Base-by-base conservation (phyloP, 2,888 invertebrate species). In the Cryptophagus acutangulus region DNA sequence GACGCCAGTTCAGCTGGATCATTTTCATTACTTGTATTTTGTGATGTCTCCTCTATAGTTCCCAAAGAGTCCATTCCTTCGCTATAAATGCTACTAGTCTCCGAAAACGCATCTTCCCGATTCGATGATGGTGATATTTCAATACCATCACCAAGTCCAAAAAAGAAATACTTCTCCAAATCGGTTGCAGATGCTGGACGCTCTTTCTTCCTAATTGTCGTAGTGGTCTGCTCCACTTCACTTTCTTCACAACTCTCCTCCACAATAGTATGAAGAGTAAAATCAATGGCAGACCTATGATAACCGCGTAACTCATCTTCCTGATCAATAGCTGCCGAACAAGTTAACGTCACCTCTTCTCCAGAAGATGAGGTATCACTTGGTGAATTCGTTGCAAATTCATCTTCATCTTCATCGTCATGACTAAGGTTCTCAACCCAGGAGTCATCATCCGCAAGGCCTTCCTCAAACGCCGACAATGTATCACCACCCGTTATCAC, bases 181-280 rank as follows among this genome's bases (percentile, higher is more conserved):
- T 91, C 88, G 0, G 90, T 88, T 1, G 87, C 82, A 1, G 86
- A 86, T 41, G 81, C 75, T 20, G 83, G 82, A 40, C 84, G 74
- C 50, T 76, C 75, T 67, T 79, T 78, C 71, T 73, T 74, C 58
- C 67, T 65, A n/a, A n/a, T n/a, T 71, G 73, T 75, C 52, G 72
- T 46, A 46, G 68, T 41, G 1, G 67, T 60, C 29, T 79, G 81
- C 58, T 88, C 88, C 45, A 84, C 78, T 69, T 89, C 89, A 67
- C 91, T 91, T 69, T 93, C 93, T 71, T 93, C 92, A 67, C 92
- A 92, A 59, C 90, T 91, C 70, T 93, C 93, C 71, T 93, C 93
- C 17, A 91, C 84, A 54, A 93, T 93, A 1, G 93, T 93, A 63
- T 93, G 92, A 48, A 93, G 72, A 1, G 91, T 91, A 64, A 91